Evolutionary conservation across 2,113 vertebrate species (phyloP).

Genomic region (Chloropsis hardwickii): DNA sequence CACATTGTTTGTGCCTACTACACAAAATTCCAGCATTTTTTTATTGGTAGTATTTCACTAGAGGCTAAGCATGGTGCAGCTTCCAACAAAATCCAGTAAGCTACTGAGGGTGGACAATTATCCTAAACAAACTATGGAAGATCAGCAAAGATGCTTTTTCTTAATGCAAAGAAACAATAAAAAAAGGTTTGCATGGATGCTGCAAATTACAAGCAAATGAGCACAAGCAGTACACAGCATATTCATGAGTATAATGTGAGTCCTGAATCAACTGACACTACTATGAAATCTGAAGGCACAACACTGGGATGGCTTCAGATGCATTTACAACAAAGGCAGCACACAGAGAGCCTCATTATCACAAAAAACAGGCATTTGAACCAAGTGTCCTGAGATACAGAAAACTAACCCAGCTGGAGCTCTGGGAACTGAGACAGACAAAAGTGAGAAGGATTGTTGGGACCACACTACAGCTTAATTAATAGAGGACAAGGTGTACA

Average conservation of each 20-base stretch:
- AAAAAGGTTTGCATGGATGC: neutral
- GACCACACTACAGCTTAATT: neutral
- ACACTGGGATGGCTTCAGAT: neutral
- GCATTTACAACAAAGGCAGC: neutral
- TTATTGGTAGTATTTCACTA: neutral
- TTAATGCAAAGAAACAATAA: neutral
- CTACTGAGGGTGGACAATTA: neutral
- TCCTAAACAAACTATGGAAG: neutral
- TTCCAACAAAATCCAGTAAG: neutral
- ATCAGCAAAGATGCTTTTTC: neutral
- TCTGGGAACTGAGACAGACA: neutral
- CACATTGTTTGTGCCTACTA: neutral
- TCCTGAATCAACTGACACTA: neutral
- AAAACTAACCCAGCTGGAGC: neutral
- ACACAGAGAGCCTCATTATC: neutral
- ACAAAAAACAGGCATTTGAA: neutral
- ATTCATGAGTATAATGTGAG: rapidly evolving
- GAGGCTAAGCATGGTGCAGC: neutral
- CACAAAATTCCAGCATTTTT: neutral
- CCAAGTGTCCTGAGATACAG: neutral
- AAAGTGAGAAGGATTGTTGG: neutral
- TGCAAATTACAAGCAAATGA: neutral
- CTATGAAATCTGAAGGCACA: neutral
- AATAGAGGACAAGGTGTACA: neutral
- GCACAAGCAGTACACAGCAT: neutral